These are phyloP conservation scores for Phengaris alcon DNA, from an alignment of 2,888 invertebrate genomes.

Conservation along the genomic window DNA sequence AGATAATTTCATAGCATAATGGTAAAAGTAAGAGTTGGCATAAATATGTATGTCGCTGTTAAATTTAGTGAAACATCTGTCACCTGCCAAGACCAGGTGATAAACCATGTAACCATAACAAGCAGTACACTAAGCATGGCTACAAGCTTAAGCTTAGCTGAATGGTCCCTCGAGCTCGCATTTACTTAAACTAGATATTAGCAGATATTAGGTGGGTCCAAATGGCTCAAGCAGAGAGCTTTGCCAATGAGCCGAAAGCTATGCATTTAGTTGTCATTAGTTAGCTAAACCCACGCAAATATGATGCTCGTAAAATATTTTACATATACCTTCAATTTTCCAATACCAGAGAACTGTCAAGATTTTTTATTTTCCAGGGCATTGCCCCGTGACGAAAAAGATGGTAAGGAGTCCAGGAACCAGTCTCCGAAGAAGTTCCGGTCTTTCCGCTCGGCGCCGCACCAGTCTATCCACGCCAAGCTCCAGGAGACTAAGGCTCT, in stretches of 20 bases:
- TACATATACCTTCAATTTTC: not conserved
- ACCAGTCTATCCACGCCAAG: constrained; percentile 78
- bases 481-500: constrained; percentile 82
- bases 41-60: too few species aligned
- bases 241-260: constrained; percentile 55
- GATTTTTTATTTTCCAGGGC: constrained; percentile 72
- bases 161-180: constrained; percentile 49
- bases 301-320: not conserved
- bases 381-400: constrained; percentile 91
- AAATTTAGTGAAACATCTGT: not conserved
- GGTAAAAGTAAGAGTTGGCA: too few species aligned
- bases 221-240: constrained; percentile 65
- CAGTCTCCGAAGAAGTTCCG: constrained; percentile 83
- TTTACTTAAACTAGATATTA: constrained; percentile 38
- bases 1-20: too few species aligned
- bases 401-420: constrained; percentile 89
- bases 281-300: constrained; percentile 35
- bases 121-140: not conserved
- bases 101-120: not conserved
- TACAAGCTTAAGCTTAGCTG: not conserved
- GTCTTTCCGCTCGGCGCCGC: constrained; percentile 79
- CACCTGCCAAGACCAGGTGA: not conserved
- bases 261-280: constrained; percentile 57
- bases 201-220: constrained; percentile 36
- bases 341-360: not conserved